A percentile compares a stretch with the other conserved stretches of the same genome.
phyloP scores from a whole-genome alignment of 2,113 vertebrate species.

The Lepisosteus oculatus region DNA sequence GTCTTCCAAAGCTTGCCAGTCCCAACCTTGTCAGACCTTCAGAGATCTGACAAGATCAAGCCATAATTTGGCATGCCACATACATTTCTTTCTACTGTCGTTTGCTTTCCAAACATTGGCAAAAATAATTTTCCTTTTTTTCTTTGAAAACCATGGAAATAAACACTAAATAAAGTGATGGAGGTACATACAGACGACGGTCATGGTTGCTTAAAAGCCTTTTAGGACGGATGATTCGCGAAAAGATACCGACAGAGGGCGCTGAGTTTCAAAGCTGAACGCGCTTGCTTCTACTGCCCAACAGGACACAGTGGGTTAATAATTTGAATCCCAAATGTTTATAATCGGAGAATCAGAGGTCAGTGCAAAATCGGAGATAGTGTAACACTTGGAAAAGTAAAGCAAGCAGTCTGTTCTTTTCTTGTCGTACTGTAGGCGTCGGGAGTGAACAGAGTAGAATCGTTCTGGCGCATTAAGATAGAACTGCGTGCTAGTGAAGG shows the following conservation, averaged over 20 bases:
- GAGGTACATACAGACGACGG: no score
- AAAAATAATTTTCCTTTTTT: no score
- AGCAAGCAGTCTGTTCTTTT: neutral
- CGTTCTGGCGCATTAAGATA: neutral
- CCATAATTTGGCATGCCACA: no score
- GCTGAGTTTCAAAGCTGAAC: constrained; percentile 14
- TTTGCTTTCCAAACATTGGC: no score
- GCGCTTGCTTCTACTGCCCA: neutral
- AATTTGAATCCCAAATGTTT: constrained; percentile 13
- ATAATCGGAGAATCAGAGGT: constrained; percentile 7
- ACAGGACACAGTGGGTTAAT: constrained; percentile 19
- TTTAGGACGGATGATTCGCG: no score
- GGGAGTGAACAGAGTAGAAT: neutral
- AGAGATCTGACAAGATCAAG: no score
- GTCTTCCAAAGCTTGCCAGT: no score
- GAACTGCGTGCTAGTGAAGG: neutral
- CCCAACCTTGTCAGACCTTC: no score
- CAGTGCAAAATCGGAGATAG: neutral
- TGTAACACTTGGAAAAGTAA: neutral
- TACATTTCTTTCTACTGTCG: no score
- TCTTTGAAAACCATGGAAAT: no score
- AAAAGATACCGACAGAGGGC: constrained; percentile 24
- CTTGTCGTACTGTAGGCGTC: neutral
- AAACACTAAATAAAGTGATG: no score
- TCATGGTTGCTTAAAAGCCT: no score